Evolutionary conservation across 1,140 invertebrate species (phyloP).

Genomic region (Caenorhabditis tropicalis): DNA sequence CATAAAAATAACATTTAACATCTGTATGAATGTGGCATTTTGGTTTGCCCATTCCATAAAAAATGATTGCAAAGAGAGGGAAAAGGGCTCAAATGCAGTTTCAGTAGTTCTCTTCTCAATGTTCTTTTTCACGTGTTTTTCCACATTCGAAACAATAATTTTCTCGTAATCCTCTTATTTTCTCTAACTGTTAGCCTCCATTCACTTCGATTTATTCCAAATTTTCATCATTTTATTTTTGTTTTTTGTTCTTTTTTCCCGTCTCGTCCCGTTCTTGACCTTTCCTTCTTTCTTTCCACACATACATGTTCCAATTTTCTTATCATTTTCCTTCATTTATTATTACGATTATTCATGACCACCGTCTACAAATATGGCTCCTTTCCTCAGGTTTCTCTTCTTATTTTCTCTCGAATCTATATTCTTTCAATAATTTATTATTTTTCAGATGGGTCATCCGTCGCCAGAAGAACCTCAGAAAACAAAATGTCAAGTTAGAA

Average conservation of each 20-base stretch:
- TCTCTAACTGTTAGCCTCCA: not conserved
- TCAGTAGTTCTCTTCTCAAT: not conserved
- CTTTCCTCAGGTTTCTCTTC: not conserved
- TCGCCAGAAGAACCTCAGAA: not conserved
- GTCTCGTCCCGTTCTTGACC: not conserved
- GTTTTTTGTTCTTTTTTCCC: not conserved
- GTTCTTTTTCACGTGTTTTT: not conserved
- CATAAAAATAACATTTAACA: not conserved
- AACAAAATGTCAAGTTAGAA: not conserved
- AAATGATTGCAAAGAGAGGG: not conserved
- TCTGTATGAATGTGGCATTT: constrained; percentile 1
- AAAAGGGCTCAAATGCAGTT: not conserved
- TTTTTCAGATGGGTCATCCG: constrained; percentile 13
- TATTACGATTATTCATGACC: not conserved
- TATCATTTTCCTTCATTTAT: not conserved
- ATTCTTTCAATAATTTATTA: not conserved
- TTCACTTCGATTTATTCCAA: not conserved
- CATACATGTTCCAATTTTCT: not conserved
- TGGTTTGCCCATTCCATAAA: constrained; percentile 3
- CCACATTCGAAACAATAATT: not conserved
- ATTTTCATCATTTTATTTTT: not conserved
- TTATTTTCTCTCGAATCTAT: too few species aligned
- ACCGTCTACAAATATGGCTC: not conserved
- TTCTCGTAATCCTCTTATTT: constrained; percentile 18
- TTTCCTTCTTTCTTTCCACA: not conserved